Percentiles rank a stretch among this genome's conserved stretches.
phyloP scores from a whole-genome alignment of 2,113 vertebrate genomes.

The Sinocyclocheilus grahami region DNA sequence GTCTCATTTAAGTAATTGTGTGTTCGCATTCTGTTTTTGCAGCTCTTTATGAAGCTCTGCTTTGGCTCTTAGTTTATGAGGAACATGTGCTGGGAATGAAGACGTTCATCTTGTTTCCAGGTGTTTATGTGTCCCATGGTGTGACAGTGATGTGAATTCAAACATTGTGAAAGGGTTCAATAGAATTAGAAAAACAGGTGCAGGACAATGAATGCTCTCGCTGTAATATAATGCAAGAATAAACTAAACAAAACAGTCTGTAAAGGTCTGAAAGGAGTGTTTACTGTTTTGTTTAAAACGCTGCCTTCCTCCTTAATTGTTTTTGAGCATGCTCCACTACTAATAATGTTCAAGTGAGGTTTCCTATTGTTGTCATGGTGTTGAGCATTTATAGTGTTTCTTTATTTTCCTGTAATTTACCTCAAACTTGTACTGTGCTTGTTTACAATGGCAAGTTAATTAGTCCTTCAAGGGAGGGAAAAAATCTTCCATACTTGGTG shows the following conservation, averaged over 20 bases:
- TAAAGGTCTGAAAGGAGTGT: conserved; percentile 61
- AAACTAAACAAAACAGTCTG: conserved; percentile 51
- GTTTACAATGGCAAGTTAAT: conserved; percentile 44
- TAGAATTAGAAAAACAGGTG: neutral
- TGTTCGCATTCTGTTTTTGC: neutral
- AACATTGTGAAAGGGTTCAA: conserved; percentile 1
- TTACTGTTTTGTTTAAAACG: conserved; percentile 59
- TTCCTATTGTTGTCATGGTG: conserved; percentile 49
- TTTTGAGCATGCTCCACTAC: conserved; percentile 7
- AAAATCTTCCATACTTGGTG: neutral
- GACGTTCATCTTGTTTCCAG: conserved; percentile 8
- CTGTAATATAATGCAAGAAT: conserved; percentile 56
- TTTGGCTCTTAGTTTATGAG: conserved; percentile 34
- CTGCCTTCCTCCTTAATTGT: conserved; percentile 56
- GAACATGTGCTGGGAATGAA: conserved; percentile 27
- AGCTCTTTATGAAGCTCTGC: neutral
- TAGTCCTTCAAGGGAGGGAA: conserved; percentile 4
- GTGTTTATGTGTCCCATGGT: conserved; percentile 24
- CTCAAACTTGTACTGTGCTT: neutral
- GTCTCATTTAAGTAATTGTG: neutral
- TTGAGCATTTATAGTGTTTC: conserved; percentile 42
- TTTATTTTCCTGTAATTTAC: conserved; percentile 42
- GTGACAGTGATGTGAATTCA: conserved; percentile 39
- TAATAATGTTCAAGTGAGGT: conserved; percentile 57
- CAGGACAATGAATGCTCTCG: conserved; percentile 44